Evolutionary conservation across 2,797 vertebrate species (phyloP), one percentile per base, ranked within the genome.

Genomic region (Phylloscopus collybita): DNA sequence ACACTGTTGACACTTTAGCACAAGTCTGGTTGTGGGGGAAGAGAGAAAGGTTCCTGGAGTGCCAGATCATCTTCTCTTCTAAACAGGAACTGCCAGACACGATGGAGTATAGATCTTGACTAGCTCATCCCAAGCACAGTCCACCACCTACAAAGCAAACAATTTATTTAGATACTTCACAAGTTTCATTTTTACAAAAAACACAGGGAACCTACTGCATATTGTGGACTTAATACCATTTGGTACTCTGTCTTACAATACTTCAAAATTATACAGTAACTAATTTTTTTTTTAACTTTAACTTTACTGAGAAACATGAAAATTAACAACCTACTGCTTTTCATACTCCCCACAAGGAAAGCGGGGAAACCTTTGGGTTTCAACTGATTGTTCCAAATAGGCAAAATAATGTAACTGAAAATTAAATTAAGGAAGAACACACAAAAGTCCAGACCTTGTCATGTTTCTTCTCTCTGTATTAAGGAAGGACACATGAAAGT

Each of bases 121-220:
- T 4, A 98, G 99, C 97, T 99, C 99, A 1, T 99, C 99, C 99
- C 99, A 99, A 87, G 99, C 98, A 92, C 99, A 99, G 97, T 99
- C 99, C 85, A 98, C 98, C 95, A 99, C 98, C 99, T 99, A 97
- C 32, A 98, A 98, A 94, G 91, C 61, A 97, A 96, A 97, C 50
- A 96, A 86, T 50, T 8, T 53, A 9, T 74, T 96, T 92, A 96
- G 78, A 93, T 38, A 23, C 40, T 84, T 69, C 42, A 16, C 30
- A 86, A 91, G 27, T 14, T 11, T 25, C 4, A 67, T 81, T 45
- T 60, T 85, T 49, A 81, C 10, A 81, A 79, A 89, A 93, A 65
- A 0, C 9, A 80, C 25, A 87, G 53, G 22, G 15, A 88, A 86
- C 49, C 75, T 25, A 54, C 66, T 27, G 19, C 10, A 36, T n/a